Base-by-base conservation (phyloP, 1,140 invertebrate species). In the Aphaenogaster ashmeadi region DNA sequence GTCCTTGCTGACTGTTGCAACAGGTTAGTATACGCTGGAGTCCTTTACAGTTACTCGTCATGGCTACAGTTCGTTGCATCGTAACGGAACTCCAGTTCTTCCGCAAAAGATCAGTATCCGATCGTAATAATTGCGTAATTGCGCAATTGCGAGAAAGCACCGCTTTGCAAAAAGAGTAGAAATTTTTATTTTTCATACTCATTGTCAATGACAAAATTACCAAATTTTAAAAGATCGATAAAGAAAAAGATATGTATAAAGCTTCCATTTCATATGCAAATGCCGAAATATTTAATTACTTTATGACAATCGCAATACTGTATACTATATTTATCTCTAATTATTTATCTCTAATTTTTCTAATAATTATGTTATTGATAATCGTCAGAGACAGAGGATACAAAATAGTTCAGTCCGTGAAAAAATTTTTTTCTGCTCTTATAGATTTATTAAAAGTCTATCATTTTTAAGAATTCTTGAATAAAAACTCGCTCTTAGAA, bases 1-100 rank as follows among this genome's bases (percentile, higher is more conserved):
- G 27, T 52, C 44, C 50, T 21, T 69, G 86, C 52, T 56, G 60
- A 69, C 47, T 67, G 56, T 60, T 67, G 87, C 89, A 86, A 88
- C 90, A 87, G 87, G 90, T 90, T 88, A 84, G 71, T 52, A 62
- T 52, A 62, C 71, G n/a, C 33, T 5, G 66, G 56, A 89, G 88
- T 91, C 90, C 90, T 91, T 91, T 91, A 91, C 90, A 91, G 90
- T 91, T 91, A 91, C 47, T 41, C 89, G 83, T 71, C 47, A 64
- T 62, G 66, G 90, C 69, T 74, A 86, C 80, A 89, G 89, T 91
- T 87, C 87, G 90, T 85, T 89, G 89, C 75, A 89, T 89, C 85
- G 72, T 91, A 91, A 91, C 90, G 90, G 90, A 91, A 91, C 89
- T 60, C 11, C 47, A 44, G 80, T 80, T 81, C 78, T 86, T 89